These are phyloP conservation scores for Zaprionus lineosus DNA, from an alignment of 2,888 invertebrate species.

Conservation along the genomic window DNA sequence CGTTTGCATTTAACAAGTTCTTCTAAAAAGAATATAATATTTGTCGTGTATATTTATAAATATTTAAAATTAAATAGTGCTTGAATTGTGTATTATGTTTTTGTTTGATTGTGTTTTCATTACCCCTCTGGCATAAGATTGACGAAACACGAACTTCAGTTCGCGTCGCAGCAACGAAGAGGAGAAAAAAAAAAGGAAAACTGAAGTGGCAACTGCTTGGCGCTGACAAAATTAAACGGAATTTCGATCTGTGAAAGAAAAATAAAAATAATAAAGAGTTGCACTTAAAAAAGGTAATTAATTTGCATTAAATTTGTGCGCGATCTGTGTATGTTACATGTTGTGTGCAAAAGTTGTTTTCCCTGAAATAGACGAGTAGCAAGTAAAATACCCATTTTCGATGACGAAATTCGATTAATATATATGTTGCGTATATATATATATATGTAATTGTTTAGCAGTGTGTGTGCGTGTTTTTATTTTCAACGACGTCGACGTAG, in stretches of 20 bases:
- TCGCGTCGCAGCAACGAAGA: slow-evolving; percentile 41
- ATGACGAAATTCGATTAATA: slow-evolving; percentile 63
- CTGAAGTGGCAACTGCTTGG: slow-evolving; percentile 40
- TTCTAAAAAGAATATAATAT: slow-evolving; percentile 5
- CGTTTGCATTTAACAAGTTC: not conserved
- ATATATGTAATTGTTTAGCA: too few species aligned
- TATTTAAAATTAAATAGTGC: slow-evolving; percentile 4
- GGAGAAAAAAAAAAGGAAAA: slow-evolving; percentile 38
- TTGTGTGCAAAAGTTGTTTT: slow-evolving; percentile 68
- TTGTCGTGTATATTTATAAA: slow-evolving; percentile 20
- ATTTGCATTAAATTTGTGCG: slow-evolving; percentile 38
- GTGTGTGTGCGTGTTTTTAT: slow-evolving; percentile 47
- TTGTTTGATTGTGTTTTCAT: slow-evolving; percentile 18
- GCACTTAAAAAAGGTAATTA: slow-evolving; percentile 66
- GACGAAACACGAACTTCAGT: slow-evolving; percentile 30
- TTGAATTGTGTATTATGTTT: slow-evolving; percentile 8
- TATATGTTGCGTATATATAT: slow-evolving; percentile 21
- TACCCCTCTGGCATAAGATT: slow-evolving; percentile 4
- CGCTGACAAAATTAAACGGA: slow-evolving; percentile 50
- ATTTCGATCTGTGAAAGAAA: slow-evolving; percentile 52
- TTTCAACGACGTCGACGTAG: slow-evolving; percentile 37
- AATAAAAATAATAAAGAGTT: slow-evolving; percentile 52
- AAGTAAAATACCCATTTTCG: slow-evolving; percentile 58
- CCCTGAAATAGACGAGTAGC: slow-evolving; percentile 56
- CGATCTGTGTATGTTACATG: slow-evolving; percentile 30